Evolutionary conservation across 1,140 invertebrate genomes (phyloP), one percentile per base, ranked within the genome.

Genomic region (Halictus rubicundus): DNA sequence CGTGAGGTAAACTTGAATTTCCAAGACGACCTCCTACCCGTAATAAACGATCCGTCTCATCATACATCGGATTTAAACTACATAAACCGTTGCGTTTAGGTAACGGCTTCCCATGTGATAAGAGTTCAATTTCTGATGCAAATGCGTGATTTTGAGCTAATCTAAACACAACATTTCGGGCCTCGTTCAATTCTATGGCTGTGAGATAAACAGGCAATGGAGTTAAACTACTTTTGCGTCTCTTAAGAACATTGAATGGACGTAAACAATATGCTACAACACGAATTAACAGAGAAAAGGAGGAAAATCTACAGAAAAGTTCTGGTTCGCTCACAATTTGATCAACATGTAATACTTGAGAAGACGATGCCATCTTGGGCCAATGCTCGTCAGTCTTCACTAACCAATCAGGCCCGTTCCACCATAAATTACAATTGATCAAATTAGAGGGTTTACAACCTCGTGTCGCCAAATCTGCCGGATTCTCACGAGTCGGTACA

Each of bases 371-470:
- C 19, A 9, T 8, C 7, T 57, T 57, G 21, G 54, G 54, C 54
- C 54, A 57, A 57, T 8, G 21, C 16, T 57, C 54, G 8, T 57
- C 54, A 8, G 14, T 9, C 4, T 9, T 57, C 9, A 23, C 19
- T 4, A 86, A 25, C 79, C 81, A 86, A 27, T 39, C 0, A 9
- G 86, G 80, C 6, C 80, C 84, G 8, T 68, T 46, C 85, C 80
- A 86, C 83, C 87, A 87, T 39, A 71, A 7, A 32, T 59, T 19
- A 10, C 64, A 39, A 2, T 27, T 0, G 12, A 23, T 49, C 2
- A 87, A 23, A 12, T 79, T 52, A 37, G 23, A 21, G 2, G 75
- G 42, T 1, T 54, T 66, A 12, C 80, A 23, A 0, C 92, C 91
- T 6, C 73, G n/a, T 2, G 73, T 60, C 0, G 63, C 54, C 14